phyloP scores from a whole-genome alignment of 2,113 vertebrate genomes.

The Cinclus cinclus region DNA sequence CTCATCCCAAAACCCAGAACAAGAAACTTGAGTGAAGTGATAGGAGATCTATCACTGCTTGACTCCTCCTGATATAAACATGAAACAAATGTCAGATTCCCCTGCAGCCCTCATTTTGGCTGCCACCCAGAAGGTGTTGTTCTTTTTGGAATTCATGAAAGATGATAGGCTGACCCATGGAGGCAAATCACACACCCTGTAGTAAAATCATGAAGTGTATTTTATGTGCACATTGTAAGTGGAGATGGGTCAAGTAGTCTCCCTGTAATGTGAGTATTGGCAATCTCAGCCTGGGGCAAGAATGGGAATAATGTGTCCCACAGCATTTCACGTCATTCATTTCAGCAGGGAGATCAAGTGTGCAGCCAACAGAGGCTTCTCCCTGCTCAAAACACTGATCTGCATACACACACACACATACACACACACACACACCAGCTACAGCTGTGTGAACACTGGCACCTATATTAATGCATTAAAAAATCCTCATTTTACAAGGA shows the following conservation, averaged over 20 bases:
- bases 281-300: neutral
- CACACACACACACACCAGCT: neutral
- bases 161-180: neutral
- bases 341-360: conserved; percentile 25
- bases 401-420: neutral
- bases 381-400: neutral
- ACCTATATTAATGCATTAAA: neutral
- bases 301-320: conserved; percentile 12
- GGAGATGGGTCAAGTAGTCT: conserved; percentile 33
- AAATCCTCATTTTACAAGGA: neutral
- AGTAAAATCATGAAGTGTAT: conserved; percentile 48
- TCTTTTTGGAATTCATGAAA: conserved; percentile 24
- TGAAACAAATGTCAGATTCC: conserved; percentile 17
- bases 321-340: conserved; percentile 24
- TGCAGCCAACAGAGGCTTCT: conserved; percentile 16
- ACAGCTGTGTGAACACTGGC: neutral
- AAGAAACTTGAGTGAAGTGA: conserved; percentile 3
- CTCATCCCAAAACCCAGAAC: neutral
- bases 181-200: neutral
- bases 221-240: conserved; percentile 20
- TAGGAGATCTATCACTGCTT: neutral
- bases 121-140: neutral
- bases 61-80: neutral
- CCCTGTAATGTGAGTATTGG: conserved; percentile 1
- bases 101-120: conserved; percentile 22